Evolutionary conservation across 2,888 invertebrate species (phyloP), one percentile per base, ranked within the genome.

Genomic region (Spodoptera picta): DNA sequence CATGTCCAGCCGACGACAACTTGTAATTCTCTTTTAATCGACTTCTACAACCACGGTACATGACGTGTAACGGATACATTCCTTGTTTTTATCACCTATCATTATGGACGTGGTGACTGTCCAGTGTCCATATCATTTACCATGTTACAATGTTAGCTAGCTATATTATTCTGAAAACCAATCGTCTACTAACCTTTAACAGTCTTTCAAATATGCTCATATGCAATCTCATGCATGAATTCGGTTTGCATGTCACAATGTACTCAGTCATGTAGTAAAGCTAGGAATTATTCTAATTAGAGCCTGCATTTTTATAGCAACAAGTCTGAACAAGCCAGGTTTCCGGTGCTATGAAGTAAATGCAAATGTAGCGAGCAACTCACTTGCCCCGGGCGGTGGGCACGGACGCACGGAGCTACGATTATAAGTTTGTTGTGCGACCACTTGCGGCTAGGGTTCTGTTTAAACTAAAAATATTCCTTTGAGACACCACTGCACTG

Each of bases 281-380:
- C 59, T 73, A 73, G 68, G 45, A 44, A 64, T 74, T 62, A 60
- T 70, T 65, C 46, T 69, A 75, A 77, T 77, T 66, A 66, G 62
- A 49, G 58, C 43, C 47, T 65, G 56, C 50, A 52, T 75, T 77
- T 77, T 77, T 77, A 65, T 69, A 57, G 65, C 56, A 60, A 64
- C 60, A 60, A 59, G 56, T 62, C 24, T n/a, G 55, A 74, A 65
- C 78, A 19, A 59, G 73, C 57, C 54, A 46, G 60, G 69, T 78
- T 78, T 78, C 77, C 77, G 75, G 61, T 68, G 74, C 45, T 58
- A 54, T 54, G 69, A 31, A 61, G 77, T 53, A 62, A 66, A 77
- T 75, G 76, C 77, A 73, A 77, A 76, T 77, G 77, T 14, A 46
- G 51, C 41, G 41, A 41, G 69, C 62, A 65, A 67, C 77, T 54